Conservation (phyloP, 1,140 invertebrate genomes). For the Drosophila santomea region DNA sequence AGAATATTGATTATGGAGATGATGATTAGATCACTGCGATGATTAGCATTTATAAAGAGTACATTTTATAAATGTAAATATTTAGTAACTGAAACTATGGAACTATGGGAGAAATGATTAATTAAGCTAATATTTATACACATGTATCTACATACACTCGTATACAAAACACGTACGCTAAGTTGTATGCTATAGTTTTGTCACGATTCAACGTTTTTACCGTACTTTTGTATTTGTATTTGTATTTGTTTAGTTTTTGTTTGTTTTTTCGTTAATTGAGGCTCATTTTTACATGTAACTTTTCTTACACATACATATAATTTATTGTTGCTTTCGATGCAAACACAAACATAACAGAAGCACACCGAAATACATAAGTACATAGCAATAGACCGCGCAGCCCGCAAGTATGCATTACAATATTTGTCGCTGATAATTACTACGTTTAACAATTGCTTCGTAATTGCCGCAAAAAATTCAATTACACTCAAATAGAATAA, state of each 20-base stretch:
- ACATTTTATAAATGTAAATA: conserved; percentile 80
- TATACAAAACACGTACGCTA: conserved; percentile 39
- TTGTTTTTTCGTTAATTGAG: conserved; percentile 76
- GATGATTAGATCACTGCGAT: conserved; percentile 19
- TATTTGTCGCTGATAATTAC: conserved; percentile 47
- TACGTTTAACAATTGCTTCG: conserved; percentile 40
- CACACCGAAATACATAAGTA: conserved; percentile 8
- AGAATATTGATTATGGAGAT: conserved; percentile 23
- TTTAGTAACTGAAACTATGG: conserved; percentile 49
- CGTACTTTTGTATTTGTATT: conserved; percentile 57
- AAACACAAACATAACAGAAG: conserved; percentile 4
- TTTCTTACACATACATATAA: conserved; percentile 28
- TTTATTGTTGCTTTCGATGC: conserved; percentile 47
- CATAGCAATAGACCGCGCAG: conserved; percentile 30
- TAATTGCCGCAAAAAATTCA: conserved; percentile 33
- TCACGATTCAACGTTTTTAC: conserved; percentile 33
- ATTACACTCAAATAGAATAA: conserved; percentile 31
- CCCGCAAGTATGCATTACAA: conserved; percentile 45
- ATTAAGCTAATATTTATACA: conserved; percentile 69
- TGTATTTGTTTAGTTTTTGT: conserved; percentile 58
- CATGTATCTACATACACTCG: conserved; percentile 24
- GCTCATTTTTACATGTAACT: conserved; percentile 68
- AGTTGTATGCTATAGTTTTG: conserved; percentile 60
- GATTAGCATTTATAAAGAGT: conserved; percentile 59
- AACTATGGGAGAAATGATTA: conserved; percentile 64